Percentiles rank a stretch among this genome's conserved stretches.
Conservation (phyloP, 2,113 vertebrate species). For the Colius striatus region DNA sequence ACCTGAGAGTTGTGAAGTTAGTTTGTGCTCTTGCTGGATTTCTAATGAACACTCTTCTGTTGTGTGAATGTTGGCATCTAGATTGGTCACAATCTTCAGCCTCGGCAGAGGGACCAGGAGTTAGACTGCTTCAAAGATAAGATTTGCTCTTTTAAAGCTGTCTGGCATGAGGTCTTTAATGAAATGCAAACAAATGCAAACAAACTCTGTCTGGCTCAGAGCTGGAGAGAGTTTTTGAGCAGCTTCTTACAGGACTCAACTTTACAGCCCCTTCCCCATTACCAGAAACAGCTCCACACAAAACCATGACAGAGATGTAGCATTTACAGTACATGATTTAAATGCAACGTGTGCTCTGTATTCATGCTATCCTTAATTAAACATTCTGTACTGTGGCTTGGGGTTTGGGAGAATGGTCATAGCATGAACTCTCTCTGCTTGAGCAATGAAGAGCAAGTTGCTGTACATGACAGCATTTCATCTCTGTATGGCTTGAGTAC, state of each 20-base stretch:
- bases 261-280: too few species aligned
- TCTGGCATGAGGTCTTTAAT: neutral
- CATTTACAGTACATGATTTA: slow-evolving; percentile 7
- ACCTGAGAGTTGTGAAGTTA: neutral
- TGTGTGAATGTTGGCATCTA: neutral
- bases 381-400: neutral
- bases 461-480: slow-evolving; percentile 59
- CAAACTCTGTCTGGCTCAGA: too few species aligned
- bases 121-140: neutral
- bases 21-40: neutral
- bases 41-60: neutral
- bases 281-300: too few species aligned
- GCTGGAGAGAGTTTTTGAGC: too few species aligned
- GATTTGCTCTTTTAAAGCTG: neutral
- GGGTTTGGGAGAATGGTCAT: slow-evolving; percentile 12
- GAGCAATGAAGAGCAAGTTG: slow-evolving; percentile 41
- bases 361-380: slow-evolving; percentile 52
- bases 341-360: neutral
- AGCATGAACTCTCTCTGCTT: neutral
- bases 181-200: too few species aligned
- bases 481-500: slow-evolving; percentile 45
- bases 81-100: neutral
- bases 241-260: too few species aligned
- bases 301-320: neutral
- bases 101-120: neutral